Percentiles rank a stretch among this genome's conserved stretches.
Evolutionary conservation across 2,113 vertebrate species (phyloP).

Genomic region (Oceanodroma tethys): DNA sequence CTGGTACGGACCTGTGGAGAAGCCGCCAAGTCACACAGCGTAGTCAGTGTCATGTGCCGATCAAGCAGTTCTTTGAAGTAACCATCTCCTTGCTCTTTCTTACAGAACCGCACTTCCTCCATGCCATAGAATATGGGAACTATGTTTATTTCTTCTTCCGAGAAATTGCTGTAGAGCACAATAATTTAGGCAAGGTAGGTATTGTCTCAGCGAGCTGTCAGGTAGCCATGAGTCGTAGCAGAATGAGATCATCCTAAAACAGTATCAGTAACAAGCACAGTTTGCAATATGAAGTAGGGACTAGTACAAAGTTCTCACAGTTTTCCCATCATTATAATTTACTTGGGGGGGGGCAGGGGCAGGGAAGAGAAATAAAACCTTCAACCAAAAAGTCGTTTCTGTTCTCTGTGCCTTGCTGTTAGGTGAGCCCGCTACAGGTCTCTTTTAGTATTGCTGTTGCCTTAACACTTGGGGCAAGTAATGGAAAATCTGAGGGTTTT

Average conservation of each 20-base stretch:
- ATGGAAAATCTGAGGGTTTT: slow-evolving; percentile 16
- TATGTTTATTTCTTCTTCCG: slow-evolving; percentile 98
- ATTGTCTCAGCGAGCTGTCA: background rate
- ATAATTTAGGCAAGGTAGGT: slow-evolving; percentile 94
- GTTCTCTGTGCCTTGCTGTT: background rate
- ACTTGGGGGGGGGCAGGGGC: background rate
- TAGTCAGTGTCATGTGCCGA: background rate
- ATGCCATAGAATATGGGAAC: slow-evolving; percentile 95
- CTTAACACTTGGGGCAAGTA: background rate
- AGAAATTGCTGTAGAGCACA: slow-evolving; percentile 97
- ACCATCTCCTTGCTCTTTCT: slow-evolving; percentile 12
- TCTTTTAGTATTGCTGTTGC: background rate
- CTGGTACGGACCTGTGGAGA: background rate
- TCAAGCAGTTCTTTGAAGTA: background rate
- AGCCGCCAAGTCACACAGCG: background rate
- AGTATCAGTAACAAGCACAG: background rate
- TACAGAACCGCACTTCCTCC: slow-evolving; percentile 97
- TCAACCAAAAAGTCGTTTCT: background rate
- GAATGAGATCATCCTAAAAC: background rate
- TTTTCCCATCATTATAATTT: background rate
- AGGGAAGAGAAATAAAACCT: background rate
- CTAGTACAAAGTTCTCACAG: background rate
- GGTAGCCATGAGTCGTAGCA: background rate
- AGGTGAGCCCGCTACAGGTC: background rate
- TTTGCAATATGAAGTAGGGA: background rate